phyloP scores from a whole-genome alignment of 2,797 vertebrate genomes.

The Delichon dasypus region DNA sequence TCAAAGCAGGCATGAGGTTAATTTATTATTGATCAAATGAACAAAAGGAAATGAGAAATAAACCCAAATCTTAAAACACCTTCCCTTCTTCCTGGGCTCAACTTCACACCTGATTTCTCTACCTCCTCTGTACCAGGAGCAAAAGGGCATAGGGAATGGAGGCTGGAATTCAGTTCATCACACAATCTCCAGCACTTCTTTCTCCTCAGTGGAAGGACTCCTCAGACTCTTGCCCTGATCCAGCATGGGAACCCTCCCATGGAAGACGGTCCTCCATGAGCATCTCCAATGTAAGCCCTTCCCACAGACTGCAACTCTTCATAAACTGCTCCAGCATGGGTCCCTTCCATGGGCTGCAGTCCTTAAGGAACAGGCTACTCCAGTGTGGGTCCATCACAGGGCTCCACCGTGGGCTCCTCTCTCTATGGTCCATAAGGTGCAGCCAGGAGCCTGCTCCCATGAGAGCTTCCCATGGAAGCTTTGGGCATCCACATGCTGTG shows the following conservation, averaged over 20 bases:
- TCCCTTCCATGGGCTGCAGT: neutral
- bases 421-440: too few species aligned
- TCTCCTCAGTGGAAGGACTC: neutral
- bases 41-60: neutral
- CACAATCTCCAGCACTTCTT: neutral
- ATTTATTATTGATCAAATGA: neutral
- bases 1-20: neutral
- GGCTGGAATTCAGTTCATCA: neutral
- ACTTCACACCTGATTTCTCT: neutral
- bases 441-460: neutral
- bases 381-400: rapidly evolving
- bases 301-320: neutral
- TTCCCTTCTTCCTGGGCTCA: neutral
- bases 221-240: neutral
- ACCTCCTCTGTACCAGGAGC: neutral
- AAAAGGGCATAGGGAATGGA: neutral
- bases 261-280: neutral
- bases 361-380: neutral
- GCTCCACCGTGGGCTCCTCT: rapidly evolving
- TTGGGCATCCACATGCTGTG: neutral
- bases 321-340: neutral
- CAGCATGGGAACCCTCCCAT: neutral
- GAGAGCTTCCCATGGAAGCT: neutral
- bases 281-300: neutral
- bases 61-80: neutral